Evolutionary conservation across 2,797 vertebrate genomes (phyloP).

Genomic region (Danio jaintianensis): DNA sequence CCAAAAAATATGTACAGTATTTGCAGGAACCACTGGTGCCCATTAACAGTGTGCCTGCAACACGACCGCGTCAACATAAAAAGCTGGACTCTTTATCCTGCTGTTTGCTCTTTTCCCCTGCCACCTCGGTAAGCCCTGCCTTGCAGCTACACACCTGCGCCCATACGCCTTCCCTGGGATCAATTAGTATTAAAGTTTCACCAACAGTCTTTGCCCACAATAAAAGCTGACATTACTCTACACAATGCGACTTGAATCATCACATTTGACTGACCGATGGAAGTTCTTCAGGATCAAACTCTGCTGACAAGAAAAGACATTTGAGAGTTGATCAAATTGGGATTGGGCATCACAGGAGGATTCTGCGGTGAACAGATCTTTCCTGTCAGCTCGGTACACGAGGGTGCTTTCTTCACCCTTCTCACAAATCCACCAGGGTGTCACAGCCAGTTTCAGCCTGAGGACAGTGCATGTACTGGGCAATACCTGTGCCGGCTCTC

Average conservation of each 20-base stretch:
- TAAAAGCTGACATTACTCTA: neutral
- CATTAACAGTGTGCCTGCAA: slow-evolving; percentile 27
- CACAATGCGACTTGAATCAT: neutral
- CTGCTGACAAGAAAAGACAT: neutral
- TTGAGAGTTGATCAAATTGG: neutral
- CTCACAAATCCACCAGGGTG: slow-evolving; percentile 11
- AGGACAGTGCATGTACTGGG: slow-evolving; percentile 71
- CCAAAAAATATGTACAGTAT: neutral
- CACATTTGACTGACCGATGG: neutral
- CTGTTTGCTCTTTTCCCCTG: slow-evolving; percentile 70
- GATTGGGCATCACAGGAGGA: slow-evolving; percentile 15
- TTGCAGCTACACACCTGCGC: slow-evolving; percentile 80
- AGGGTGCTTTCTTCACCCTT: neutral
- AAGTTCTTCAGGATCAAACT: neutral
- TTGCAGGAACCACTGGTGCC: neutral
- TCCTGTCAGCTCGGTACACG: slow-evolving; percentile 17
- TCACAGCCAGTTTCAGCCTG: slow-evolving; percentile 50
- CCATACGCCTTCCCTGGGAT: slow-evolving; percentile 79
- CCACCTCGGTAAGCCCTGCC: slow-evolving; percentile 68
- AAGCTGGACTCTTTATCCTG: slow-evolving; percentile 70
- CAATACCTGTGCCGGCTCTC: slow-evolving; percentile 81
- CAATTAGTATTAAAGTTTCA: slow-evolving; percentile 82
- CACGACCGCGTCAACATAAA: slow-evolving; percentile 66
- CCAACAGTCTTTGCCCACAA: neutral
- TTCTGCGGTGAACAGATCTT: slow-evolving; percentile 33